Evolutionary conservation across 2,113 vertebrate species (phyloP).

Genomic region (Saimiri boliviensis): DNA sequence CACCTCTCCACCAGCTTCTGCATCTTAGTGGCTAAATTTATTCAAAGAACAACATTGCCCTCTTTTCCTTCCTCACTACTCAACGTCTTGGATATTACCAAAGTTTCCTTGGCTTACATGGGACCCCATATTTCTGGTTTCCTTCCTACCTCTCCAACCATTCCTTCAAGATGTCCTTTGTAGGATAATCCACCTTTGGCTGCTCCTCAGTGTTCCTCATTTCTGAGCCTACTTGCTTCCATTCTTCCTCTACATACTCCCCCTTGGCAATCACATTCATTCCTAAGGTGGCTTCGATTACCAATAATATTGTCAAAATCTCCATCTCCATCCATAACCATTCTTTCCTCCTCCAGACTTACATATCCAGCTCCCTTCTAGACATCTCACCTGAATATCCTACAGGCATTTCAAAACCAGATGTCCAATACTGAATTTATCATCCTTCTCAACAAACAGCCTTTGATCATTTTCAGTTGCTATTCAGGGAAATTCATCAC

Average conservation of each 20-base stretch:
- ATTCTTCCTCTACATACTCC: neutral
- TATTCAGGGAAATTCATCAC: neutral
- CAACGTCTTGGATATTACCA: neutral
- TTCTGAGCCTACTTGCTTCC: neutral
- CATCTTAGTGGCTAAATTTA: neutral
- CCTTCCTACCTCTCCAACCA: neutral
- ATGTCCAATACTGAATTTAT: neutral
- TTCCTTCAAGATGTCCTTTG: neutral
- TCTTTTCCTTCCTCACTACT: neutral
- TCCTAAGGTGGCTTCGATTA: neutral
- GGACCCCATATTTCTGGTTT: neutral
- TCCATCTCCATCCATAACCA: neutral
- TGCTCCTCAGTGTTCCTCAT: neutral
- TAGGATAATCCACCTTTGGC: neutral
- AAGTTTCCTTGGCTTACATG: neutral
- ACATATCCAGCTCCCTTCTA: neutral
- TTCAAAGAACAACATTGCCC: neutral
- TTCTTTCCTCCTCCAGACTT: neutral
- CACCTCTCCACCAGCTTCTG: neutral
- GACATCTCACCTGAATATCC: neutral
- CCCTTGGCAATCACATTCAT: neutral
- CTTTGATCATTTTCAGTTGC: neutral
- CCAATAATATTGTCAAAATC: neutral
- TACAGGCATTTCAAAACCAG: neutral
- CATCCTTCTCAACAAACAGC: neutral